Evolutionary conservation across 2,113 vertebrate species (phyloP), one percentile per base, ranked within the genome.

Genomic region (Gallinago undulata): DNA sequence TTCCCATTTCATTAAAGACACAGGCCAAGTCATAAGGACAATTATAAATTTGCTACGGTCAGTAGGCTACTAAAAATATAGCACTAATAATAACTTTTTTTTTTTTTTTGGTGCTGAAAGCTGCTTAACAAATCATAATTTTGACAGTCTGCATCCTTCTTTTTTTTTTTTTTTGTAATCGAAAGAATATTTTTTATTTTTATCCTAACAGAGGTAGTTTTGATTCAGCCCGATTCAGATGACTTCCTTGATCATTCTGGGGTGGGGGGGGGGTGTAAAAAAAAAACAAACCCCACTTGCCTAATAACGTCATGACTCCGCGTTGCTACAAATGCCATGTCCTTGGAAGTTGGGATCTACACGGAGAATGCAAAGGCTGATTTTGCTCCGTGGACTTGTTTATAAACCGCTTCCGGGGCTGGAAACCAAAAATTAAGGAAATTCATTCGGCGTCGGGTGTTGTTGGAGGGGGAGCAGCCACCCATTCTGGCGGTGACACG

Each of bases 1-100:
- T 94, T 60, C 72, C 89, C 50, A 50, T 97, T 98, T 95, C 96
- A 89, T 94, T 90, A 98, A 97, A 98, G 97, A 96, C 94, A 95
- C 94, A 96, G 77, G 62, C 69, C 70, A 83, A 92, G 69, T 87
- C 85, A 85, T 93, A 96, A 95, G 91, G 80, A 63, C 70, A 89
- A 74, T 91, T 96, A 94, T 67, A 95, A 84, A 94, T 96, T 93
- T 95, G 96, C 56, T 85, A 93, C 1, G 8, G 89, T 96, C 88
- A 95, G 95, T 96, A 97, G 94, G 84, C 45, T 55, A 77, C 94
- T 97, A 97, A 97, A 97, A 94, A 94, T 91, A 89, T 93, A 89
- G 81, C 59, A 70, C n/a, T 76, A 96, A 72, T 94, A 48, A 83
- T 74, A 56, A 39, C 33, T 31, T 60, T 33, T 66, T 28, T 55